Conservation (phyloP, 2,113 vertebrate genomes). For the Calidris pygmaea region DNA sequence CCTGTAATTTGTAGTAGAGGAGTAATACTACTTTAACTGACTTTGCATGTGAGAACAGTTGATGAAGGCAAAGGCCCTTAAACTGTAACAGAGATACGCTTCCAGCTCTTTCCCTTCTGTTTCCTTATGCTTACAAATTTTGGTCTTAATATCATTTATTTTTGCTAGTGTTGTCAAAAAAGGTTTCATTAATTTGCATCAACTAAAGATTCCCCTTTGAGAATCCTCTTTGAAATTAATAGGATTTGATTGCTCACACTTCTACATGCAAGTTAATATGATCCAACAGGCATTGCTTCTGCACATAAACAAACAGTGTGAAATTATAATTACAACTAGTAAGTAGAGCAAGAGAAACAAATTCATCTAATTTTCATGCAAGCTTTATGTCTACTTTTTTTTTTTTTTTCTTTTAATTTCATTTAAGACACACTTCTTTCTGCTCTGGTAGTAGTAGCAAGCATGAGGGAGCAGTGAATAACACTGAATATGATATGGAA, state of each 20-base stretch:
- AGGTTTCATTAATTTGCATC: conserved; percentile 32
- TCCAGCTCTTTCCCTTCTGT: not conserved
- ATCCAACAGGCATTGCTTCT: conserved; percentile 40
- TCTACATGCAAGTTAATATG: conserved; percentile 34
- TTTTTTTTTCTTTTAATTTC: not conserved
- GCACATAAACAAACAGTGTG: conserved; percentile 46
- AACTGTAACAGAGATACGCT: not conserved
- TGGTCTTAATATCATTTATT: not conserved
- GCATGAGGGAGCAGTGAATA: not conserved
- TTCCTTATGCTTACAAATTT: not conserved
- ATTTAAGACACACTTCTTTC: not conserved
- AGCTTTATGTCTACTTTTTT: not conserved
- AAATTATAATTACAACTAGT: conserved; percentile 58
- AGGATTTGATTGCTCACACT: conserved; percentile 26
- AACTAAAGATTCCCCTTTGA: conserved; percentile 15
- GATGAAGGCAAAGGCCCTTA: not conserved
- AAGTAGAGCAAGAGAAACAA: conserved; percentile 42
- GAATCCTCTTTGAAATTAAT: conserved; percentile 56
- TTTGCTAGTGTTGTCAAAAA: conserved; percentile 44
- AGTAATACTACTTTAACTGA: not conserved
- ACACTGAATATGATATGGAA: not conserved
- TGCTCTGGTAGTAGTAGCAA: not conserved
- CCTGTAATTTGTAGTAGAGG: not conserved
- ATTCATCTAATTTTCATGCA: conserved; percentile 31
- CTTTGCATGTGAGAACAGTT: not conserved